Base-by-base conservation (phyloP, 2,113 vertebrate genomes). In the Panthera tigris region DNA sequence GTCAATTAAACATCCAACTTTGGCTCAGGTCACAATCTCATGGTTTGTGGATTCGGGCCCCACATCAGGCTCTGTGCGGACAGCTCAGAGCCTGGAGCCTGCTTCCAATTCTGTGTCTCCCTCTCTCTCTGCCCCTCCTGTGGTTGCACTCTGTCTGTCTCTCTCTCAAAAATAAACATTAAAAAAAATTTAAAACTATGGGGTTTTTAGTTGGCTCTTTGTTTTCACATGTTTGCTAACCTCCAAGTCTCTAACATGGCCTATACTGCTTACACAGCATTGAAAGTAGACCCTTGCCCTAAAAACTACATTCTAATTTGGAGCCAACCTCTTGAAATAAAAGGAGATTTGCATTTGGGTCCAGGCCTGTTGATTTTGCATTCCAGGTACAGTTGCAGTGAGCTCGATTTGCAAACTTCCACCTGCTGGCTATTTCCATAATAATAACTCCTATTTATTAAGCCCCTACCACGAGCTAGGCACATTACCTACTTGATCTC, bases 391-490 rank as follows among this genome's bases (percentile, higher is more conserved):
- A 80, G 8, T 69, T 63, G 3, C 33, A 39, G 8, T 45, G 68
- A 91, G 3, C 23, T 89, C 73, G 57, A 3, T 96, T 94, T 86
- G 82, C 68, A 91, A 86, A 86, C 31, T 13, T 79, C 61, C 3
- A 89, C 45, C 14, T 73, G 6, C 66, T 73, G 50, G 61, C 55
- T 41, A 21, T 96, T 97, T 97, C 39, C 52, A 69, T 83, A 71
- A 68, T 65, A 94, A 81, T 87, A 94, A 55, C 31, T 88, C 74
- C 73, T 73, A 23, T 83, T 95, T 95, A 79, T 83, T 74, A 83
- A 66, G 52, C 36, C 3, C 15, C 36, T 78, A 7, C 31, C 52
- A 10, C 0, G 11, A n/a, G 31, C 19, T 63, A 82, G 61, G 52
- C n/a, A 68, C 48, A 36, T 76, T 89, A 61, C 45, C n/a, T 91